Percentiles rank a stretch among this genome's conserved stretches.
phyloP scores from a whole-genome alignment of 2,113 vertebrate genomes.

The Kryptolebias marmoratus region DNA sequence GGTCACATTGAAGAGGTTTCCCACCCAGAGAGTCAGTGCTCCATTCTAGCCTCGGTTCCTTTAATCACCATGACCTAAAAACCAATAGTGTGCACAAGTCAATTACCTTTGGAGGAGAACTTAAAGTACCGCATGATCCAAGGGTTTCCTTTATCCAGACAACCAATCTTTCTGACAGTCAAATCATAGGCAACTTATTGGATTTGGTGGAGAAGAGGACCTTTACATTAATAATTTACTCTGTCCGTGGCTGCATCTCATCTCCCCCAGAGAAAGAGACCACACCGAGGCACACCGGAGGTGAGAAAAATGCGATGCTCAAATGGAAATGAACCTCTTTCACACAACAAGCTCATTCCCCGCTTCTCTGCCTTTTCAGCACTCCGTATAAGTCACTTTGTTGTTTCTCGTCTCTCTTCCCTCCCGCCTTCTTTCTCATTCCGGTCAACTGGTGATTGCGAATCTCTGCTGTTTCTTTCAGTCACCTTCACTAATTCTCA shows the following conservation, averaged over 20 bases:
- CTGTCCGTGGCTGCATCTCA: conserved; percentile 51
- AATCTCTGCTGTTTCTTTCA: conserved; percentile 23
- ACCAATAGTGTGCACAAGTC: conserved; percentile 74
- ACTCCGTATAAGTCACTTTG: conserved; percentile 42
- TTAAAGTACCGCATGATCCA: conserved; percentile 44
- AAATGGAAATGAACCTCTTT: conserved; percentile 63
- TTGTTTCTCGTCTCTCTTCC: background rate
- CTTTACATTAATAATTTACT: conserved; percentile 78
- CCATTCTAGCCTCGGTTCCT: conserved; percentile 47
- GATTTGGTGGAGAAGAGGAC: conserved; percentile 64
- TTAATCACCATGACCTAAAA: conserved; percentile 75
- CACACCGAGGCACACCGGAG: conserved; percentile 28
- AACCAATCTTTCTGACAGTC: conserved; percentile 71
- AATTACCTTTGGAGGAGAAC: conserved; percentile 65
- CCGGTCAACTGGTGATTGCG: conserved; percentile 37
- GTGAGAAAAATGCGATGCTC: conserved; percentile 47
- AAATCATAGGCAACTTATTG: conserved; percentile 74
- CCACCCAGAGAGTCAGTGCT: conserved; percentile 46
- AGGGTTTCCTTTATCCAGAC: conserved; percentile 52
- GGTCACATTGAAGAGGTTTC: conserved; percentile 51
- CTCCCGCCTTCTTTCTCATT: conserved; percentile 28
- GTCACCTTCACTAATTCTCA: conserved; percentile 45
- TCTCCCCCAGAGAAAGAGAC: conserved; percentile 43
- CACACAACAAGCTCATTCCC: conserved; percentile 34
- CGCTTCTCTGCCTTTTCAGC: conserved; percentile 30